Evolutionary conservation across 2,797 vertebrate genomes (phyloP).

Genomic region (Mormyrus proboscirostris): DNA sequence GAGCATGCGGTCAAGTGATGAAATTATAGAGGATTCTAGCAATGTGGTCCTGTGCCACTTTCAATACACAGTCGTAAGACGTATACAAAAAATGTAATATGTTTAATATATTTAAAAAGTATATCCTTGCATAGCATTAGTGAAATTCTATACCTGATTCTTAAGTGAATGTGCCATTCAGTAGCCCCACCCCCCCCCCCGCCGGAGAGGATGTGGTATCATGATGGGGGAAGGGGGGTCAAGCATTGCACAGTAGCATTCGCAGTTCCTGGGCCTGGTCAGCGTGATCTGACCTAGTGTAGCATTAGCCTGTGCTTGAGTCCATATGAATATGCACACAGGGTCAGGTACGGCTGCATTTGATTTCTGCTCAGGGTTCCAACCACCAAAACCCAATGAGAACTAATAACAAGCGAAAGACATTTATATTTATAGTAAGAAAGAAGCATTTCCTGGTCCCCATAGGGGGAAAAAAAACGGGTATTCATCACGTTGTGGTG

Average conservation of each 20-base stretch:
- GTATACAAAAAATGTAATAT: not conserved
- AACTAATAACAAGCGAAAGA: not conserved
- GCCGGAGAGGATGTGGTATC: constrained; percentile 28
- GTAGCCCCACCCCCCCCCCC: not conserved
- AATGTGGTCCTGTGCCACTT: not conserved
- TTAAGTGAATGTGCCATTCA: not conserved
- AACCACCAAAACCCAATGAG: not conserved
- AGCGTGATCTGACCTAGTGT: constrained; percentile 34
- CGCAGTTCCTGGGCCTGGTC: constrained; percentile 2
- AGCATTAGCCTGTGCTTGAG: constrained; percentile 29
- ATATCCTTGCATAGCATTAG: constrained; percentile 20
- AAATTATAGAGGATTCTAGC: not conserved
- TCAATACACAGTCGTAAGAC: not conserved
- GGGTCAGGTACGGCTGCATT: not conserved
- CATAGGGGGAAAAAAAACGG: not conserved
- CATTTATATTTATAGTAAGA: not conserved
- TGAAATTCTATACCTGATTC: not conserved
- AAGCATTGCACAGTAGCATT: not conserved
- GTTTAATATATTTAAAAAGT: not conserved
- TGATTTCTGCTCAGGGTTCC: not conserved
- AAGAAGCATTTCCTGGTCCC: not conserved
- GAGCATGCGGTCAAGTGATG: not conserved
- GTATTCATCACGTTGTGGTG: not conserved
- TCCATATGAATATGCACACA: not conserved
- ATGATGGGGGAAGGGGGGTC: constrained; percentile 18